Conservation (phyloP, 2,797 vertebrate genomes). For the Meriones psammophilus region DNA sequence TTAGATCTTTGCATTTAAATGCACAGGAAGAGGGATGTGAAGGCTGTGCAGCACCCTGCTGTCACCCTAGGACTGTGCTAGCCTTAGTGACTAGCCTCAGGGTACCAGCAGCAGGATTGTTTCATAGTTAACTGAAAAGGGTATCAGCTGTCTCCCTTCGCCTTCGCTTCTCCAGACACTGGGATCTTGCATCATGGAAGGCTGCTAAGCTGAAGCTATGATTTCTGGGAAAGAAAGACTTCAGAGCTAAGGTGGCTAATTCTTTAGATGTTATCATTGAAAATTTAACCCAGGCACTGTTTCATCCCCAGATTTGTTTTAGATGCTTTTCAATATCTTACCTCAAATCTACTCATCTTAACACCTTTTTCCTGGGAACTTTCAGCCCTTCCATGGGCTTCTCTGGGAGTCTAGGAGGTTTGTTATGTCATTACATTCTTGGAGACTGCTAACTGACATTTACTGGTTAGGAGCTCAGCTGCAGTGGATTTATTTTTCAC, state of each 20-base stretch:
- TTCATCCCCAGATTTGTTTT: constrained; percentile 22
- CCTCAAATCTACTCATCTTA: background rate
- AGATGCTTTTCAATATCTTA: constrained; percentile 14
- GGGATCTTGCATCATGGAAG: constrained; percentile 4
- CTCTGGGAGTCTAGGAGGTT: background rate
- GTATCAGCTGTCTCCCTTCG: background rate
- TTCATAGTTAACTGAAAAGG: background rate
- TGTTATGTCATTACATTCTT: background rate
- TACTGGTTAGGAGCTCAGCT: background rate
- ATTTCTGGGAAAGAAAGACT: constrained; percentile 42
- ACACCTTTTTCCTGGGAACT: background rate
- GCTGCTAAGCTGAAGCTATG: constrained; percentile 12
- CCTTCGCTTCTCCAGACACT: constrained; percentile 37
- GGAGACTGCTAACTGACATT: background rate
- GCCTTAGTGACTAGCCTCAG: background rate
- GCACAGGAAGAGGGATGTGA: background rate
- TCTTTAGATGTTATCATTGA: constrained; percentile 16
- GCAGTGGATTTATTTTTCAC: background rate
- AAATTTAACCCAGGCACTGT: constrained; percentile 31
- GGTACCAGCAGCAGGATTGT: background rate
- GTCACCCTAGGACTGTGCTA: too few species aligned
- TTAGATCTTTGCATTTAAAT: background rate
- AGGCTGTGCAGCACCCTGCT: background rate
- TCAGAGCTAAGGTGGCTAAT: background rate
- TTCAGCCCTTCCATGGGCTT: background rate